Base-by-base conservation (phyloP, 1,140 invertebrate genomes). In the Camponotus floridanus region DNA sequence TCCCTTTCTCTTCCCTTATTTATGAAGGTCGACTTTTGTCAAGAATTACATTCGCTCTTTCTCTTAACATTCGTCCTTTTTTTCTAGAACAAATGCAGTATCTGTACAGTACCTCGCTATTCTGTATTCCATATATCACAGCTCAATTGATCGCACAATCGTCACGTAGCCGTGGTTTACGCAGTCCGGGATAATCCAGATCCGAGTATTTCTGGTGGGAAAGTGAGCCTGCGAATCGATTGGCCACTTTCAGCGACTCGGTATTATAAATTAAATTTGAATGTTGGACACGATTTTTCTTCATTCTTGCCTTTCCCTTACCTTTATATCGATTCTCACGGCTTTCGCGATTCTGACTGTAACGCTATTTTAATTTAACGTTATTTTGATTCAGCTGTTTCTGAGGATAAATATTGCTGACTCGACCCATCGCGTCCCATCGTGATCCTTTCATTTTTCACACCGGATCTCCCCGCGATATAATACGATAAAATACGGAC, bases 151-250 rank as follows among this genome's bases (percentile, higher is more conserved):
- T 84, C 39, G 26, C 42, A 42, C 61, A 70, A 86, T 86, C 80
- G 80, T 59, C 68, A 33, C 51, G 55, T 71, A 73, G n/a, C 15
- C 11, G 65, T 8, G 55, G 45, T 81, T 81, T 45, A 61, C 67
- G 39, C 18, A 7, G 26, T 33, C 18, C 67, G 15, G 67, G 65
- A 81, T 42, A 31, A 73, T 59, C 11, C 51, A 55, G 55, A 61
- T 33, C 64, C 64, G 78, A 1, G 21, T 18, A 9, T 31, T 21
- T 11, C 55, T 73, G 26, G 48, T 57, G 79, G 67, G 79, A 81
- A 81, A 81, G 67, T 81, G 55, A 73, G 79, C 67, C 51, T 45
- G 79, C 18, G 39, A 15, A 81, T 81, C 79, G 79, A 81, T 81
- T 33, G 39, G n/a, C 33, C 33, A 80, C 48, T 57, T 68, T 55